These are phyloP conservation scores for Iguana delicatissima DNA, from an alignment of 2,797 vertebrate genomes.

Conservation along the genomic window DNA sequence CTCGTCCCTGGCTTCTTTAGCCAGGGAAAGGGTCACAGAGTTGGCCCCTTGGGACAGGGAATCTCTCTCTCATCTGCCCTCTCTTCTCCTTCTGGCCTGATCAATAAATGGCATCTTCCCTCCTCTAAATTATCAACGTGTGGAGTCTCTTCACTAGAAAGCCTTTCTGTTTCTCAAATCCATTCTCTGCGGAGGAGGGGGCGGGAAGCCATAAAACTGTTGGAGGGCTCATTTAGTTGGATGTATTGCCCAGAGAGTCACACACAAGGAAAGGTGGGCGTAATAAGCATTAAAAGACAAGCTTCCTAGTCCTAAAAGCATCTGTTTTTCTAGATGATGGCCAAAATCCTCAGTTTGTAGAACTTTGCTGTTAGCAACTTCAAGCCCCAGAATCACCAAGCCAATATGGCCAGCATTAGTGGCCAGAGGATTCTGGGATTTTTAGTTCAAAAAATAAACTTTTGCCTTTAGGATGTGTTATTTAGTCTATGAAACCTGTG, in stretches of 20 bases:
- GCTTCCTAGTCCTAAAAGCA: neutral
- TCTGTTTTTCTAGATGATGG: neutral
- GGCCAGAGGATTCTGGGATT: neutral
- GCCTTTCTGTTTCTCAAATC: neutral
- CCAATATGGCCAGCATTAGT: neutral
- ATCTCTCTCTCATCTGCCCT: neutral
- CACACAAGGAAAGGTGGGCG: neutral
- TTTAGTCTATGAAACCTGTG: neutral
- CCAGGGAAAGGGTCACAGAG: neutral
- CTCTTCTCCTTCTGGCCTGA: neutral
- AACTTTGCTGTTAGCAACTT: neutral
- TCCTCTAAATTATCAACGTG: neutral
- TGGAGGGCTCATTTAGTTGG: slow-evolving; percentile 13
- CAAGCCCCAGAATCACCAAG: neutral
- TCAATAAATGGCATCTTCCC: neutral
- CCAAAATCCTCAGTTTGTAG: neutral
- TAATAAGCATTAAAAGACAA: neutral
- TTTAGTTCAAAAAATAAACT: neutral
- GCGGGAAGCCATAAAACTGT: neutral
- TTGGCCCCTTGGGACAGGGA: neutral
- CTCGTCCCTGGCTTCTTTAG: neutral
- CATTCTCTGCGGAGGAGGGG: neutral
- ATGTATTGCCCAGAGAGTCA: neutral
- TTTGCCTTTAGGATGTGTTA: neutral
- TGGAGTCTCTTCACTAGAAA: neutral